Percentiles rank a stretch among this genome's conserved stretches.
Evolutionary conservation across 2,888 invertebrate species (phyloP).

Genomic region (Tolmerus cingulatus): DNA sequence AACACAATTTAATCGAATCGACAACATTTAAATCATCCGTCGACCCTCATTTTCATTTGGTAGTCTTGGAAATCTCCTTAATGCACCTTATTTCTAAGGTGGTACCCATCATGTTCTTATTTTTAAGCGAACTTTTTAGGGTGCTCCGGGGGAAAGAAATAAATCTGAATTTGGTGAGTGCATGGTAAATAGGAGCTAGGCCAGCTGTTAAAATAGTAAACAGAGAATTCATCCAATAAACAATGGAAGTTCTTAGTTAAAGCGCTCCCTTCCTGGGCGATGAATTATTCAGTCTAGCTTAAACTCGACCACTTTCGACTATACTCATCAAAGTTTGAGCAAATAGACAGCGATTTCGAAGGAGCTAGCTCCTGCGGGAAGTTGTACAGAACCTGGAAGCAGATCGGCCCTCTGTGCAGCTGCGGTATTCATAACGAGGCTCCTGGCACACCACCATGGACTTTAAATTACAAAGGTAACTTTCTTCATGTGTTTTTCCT

Average conservation of each 20-base stretch:
- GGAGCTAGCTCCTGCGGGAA: not conserved
- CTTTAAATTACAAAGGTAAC: not conserved
- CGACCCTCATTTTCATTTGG: not conserved
- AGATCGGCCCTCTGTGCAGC: not conserved
- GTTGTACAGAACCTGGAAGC: not conserved
- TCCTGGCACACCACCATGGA: not conserved
- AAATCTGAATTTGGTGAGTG: not conserved
- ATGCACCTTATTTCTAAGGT: not conserved
- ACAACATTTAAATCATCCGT: not conserved
- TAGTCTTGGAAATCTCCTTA: not conserved
- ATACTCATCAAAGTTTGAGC: constrained; percentile 6
- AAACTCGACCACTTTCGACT: not conserved
- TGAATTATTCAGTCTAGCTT: not conserved
- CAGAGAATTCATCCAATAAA: not conserved
- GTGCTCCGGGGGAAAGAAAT: not conserved
- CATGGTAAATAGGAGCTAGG: constrained; percentile 5
- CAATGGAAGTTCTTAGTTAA: not conserved
- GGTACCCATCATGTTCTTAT: not conserved
- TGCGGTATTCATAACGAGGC: not conserved
- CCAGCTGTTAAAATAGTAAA: constrained; percentile 6
- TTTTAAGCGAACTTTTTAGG: not conserved
- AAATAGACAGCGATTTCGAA: not conserved
- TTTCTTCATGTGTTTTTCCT: not conserved
- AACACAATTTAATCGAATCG: not conserved
- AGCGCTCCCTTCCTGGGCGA: not conserved